A percentile compares a stretch with the other conserved stretches of the same genome.
Evolutionary conservation across 2,797 vertebrate genomes (phyloP).

Genomic region (Anguilla anguilla): DNA sequence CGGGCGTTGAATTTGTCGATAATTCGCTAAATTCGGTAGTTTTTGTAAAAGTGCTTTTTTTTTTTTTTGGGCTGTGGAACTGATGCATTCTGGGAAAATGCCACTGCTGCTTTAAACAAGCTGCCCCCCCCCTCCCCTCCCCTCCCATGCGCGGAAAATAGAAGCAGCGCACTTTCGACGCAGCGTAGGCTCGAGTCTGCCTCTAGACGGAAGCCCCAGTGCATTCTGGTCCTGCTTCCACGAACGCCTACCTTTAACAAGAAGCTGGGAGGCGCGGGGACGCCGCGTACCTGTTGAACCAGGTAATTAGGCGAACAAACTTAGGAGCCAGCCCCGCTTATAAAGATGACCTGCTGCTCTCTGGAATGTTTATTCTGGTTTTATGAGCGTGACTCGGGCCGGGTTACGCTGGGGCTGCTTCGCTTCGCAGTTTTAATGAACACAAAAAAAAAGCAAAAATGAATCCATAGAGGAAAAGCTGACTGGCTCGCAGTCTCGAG

Average conservation of each 20-base stretch:
- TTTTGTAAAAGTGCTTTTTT: background rate
- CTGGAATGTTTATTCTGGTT: constrained; percentile 36
- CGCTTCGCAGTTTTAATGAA: background rate
- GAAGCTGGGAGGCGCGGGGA: background rate
- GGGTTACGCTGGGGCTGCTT: background rate
- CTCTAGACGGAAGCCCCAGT: background rate
- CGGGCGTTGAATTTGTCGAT: background rate
- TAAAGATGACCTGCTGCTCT: constrained; percentile 28
- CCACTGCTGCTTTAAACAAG: background rate
- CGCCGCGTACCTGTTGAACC: constrained; percentile 7
- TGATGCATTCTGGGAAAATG: background rate
- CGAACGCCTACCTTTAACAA: constrained; percentile 16
- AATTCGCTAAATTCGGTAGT: background rate
- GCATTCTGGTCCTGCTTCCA: background rate
- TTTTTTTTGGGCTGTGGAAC: background rate
- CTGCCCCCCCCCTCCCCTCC: background rate
- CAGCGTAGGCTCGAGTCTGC: background rate
- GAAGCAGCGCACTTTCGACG: background rate
- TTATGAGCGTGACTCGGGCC: constrained; percentile 20
- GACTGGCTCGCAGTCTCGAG: background rate
- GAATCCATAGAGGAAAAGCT: background rate
- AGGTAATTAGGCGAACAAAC: constrained; percentile 30
- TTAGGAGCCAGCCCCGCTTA: constrained; percentile 4
- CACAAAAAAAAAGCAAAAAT: background rate
- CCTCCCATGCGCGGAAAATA: background rate